Base-by-base conservation (phyloP, 1,140 invertebrate genomes). In the Ceratosolen solmsi region DNA sequence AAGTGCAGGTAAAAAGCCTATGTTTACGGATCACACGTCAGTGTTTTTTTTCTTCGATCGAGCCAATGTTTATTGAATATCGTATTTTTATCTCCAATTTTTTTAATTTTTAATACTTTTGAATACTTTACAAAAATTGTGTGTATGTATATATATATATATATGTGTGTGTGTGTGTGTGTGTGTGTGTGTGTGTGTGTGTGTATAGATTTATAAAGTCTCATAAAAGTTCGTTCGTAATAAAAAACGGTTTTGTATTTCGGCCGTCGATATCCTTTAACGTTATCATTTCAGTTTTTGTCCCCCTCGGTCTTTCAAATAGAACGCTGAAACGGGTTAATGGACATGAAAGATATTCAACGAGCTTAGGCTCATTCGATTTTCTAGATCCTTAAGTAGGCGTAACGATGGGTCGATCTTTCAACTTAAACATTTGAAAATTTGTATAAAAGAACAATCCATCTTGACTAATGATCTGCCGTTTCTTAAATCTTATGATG, bases 371-470 rank as follows among this genome's bases (percentile, higher is more conserved):
- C 79, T 76, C 72, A 70, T 76, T 56, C 25, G 33, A 68, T 75
- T 75, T 68, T 70, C 15, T 70, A 65, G 27, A 27, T 73, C 22
- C 30, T 54, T 73, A 27, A 75, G 27, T 46, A 51, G 77, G 84
- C 85, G 83, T 84, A 86, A 81, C 85, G 85, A 88, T 87, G 84
- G 84, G 84, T 86, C 85, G 87, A 89, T 87, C 83, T 76, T 88
- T 84, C 73, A 88, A 88, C 82, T 83, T 84, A 87, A 87, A 85
- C 77, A 80, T 85, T 84, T 80, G 85, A 79, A 15, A 84, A 85
- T 84, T 88, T 84, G 85, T 78, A 88, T 86, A 86, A 89, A 80
- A 84, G 78, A 88, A 86, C 87, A 89, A 86, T 89, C 85, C 84
- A 89, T 85, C 84, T 85, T 87, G 83, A 79, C 79, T 87, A 86